Base-by-base conservation (phyloP, 2,888 invertebrate species). In the Cryptocephalus moraei region DNA sequence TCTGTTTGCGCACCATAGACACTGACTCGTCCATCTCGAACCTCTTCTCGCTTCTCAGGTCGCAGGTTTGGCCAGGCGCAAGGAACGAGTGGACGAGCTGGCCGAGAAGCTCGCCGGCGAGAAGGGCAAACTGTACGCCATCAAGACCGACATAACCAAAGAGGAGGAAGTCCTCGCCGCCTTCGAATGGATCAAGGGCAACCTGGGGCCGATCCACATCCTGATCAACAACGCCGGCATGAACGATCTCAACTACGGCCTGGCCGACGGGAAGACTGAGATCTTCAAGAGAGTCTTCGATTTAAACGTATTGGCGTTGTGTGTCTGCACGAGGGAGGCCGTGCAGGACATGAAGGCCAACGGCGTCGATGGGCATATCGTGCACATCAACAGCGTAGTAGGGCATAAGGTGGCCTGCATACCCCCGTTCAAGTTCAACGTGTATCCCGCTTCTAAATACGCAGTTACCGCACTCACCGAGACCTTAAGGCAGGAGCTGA, bases 161-260 rank as follows among this genome's bases (percentile, higher is more conserved):
- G 67, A 68, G 47, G 57, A 58, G 40, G 65, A 63, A 31, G 61
- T 72, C 13, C 45, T 59, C 22, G 54, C 60, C 1, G 59, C 61
- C 4, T 70, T 72, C 44, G 48, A 62, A n/a, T 63, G 62, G 62
- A 62, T 64, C 33, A 63, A 56, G 22, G 53, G 62, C 22, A 66
- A 62, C 33, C 54, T 70, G 1, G 69, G 67, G 3, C 61, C 62
- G 0, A 60, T 70, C 9, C 61, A 67, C 41, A 62, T 70, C 36
- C 55, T 71, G 32, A 59, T 71, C 4, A 71, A 71, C 46, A 69
- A 69, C 47, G 70, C 70, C n/a, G 71, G 22, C 22, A 22, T 2
- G 6, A 4, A 4, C 2, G 6, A 2, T 2, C 6, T 22, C 6
- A 22, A 2, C 22, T 2, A 22, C 2, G 22, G 22, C 11, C 48